These are phyloP conservation scores for Pteruthius melanotis DNA, from an alignment of 2,113 vertebrate genomes.

Conservation along the genomic window DNA sequence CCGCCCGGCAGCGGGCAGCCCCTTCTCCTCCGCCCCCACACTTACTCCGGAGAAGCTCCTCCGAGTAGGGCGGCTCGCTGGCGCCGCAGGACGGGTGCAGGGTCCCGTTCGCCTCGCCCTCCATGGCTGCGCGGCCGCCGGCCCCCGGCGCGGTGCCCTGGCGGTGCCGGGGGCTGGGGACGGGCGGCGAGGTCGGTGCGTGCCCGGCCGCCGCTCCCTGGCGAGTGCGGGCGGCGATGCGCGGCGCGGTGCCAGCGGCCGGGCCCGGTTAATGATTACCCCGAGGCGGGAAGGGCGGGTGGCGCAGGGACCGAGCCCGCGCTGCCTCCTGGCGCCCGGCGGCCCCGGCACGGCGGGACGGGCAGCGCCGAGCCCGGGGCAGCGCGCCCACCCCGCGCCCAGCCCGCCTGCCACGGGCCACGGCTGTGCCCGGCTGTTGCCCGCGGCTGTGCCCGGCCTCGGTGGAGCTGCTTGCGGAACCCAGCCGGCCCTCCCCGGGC, in stretches of 20 bases:
- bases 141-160: neutral
- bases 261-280: too few species aligned
- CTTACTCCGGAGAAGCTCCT: constrained; percentile 43
- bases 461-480: neutral
- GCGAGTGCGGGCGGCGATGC: too few species aligned
- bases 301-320: too few species aligned
- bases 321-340: too few species aligned
- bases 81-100: neutral
- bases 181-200: too few species aligned
- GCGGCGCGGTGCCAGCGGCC: too few species aligned
- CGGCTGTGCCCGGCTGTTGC: too few species aligned
- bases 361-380: neutral
- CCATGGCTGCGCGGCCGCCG: neutral
- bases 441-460: too few species aligned
- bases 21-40: neutral
- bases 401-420: fast-evolving
- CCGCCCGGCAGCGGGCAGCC: neutral
- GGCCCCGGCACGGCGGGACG: neutral
- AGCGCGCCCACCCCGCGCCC: neutral
- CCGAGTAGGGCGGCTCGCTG: constrained; percentile 24
- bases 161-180: too few species aligned
- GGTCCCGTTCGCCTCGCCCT: neutral
- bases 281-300: too few species aligned
- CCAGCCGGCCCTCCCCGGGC: neutral
- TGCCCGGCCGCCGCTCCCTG: too few species aligned